Conservation (phyloP, 2,888 invertebrate species). For the Hermaeophaga mercurialis region DNA sequence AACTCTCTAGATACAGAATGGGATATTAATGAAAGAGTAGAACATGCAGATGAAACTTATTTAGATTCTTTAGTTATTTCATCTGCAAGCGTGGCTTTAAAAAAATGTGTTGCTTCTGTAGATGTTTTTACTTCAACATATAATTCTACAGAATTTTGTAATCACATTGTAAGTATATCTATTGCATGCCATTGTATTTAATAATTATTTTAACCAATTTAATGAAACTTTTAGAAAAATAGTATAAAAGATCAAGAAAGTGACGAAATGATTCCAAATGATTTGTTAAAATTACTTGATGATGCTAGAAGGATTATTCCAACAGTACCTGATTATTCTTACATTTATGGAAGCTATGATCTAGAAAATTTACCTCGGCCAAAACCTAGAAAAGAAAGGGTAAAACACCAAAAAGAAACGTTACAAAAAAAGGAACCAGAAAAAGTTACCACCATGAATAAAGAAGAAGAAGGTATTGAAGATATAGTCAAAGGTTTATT, state of each 20-base stretch:
- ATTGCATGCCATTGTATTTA: too few species aligned
- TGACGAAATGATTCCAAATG: constrained; percentile 52
- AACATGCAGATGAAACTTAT: constrained; percentile 52
- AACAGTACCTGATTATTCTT: constrained; percentile 50
- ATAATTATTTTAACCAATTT: constrained; percentile 5
- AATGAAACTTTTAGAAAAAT: constrained; percentile 31
- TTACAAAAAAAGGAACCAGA: constrained; percentile 58
- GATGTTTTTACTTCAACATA: constrained; percentile 58
- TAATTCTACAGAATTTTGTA: constrained; percentile 59
- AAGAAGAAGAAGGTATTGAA: constrained; percentile 63
- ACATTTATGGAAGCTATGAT: constrained; percentile 60
- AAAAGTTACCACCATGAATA: constrained; percentile 59
- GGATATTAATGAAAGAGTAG: constrained; percentile 46
- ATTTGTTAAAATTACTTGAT: constrained; percentile 53
- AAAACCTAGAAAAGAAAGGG: constrained; percentile 52
- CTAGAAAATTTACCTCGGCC: constrained; percentile 48
- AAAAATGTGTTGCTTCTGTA: constrained; percentile 50
- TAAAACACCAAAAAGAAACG: constrained; percentile 47
- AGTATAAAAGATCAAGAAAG: constrained; percentile 42
- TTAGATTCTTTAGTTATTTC: constrained; percentile 51
- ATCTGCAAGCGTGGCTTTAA: constrained; percentile 49
- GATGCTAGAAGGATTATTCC: constrained; percentile 48
- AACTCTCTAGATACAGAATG: constrained; percentile 47
- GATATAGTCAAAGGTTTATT: constrained; percentile 62
- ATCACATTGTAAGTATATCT: constrained; percentile 58